These are phyloP conservation scores for Synodontis membranacea DNA, from an alignment of 2,113 vertebrate species.

Conservation along the genomic window DNA sequence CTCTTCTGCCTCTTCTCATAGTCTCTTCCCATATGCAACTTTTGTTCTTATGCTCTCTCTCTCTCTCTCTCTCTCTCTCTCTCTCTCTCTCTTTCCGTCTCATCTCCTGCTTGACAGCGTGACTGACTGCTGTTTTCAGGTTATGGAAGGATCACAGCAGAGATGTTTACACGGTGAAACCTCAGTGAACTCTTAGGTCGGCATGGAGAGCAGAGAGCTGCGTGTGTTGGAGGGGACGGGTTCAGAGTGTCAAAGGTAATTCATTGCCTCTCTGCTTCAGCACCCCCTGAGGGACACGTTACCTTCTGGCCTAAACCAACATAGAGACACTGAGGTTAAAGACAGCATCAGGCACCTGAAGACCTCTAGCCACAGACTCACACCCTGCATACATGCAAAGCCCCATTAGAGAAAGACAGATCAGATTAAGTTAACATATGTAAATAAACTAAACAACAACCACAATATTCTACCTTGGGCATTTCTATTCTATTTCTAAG, in stretches of 20 bases:
- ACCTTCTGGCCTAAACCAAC: constrained; percentile 45
- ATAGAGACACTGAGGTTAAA: constrained; percentile 46
- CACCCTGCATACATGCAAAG: constrained; percentile 13
- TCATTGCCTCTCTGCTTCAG: constrained; percentile 45
- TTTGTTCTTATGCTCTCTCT: constrained; percentile 4
- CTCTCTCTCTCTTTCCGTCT: constrained; percentile 10
- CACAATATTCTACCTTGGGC: background rate
- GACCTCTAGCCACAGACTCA: background rate
- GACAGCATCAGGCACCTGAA: constrained; percentile 7
- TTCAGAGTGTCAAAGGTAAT: constrained; percentile 46
- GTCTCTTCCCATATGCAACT: background rate
- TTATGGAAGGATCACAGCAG: constrained; percentile 35
- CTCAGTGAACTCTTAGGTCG: constrained; percentile 31
- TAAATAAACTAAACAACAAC: background rate
- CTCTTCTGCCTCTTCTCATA: background rate
- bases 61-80: background rate
- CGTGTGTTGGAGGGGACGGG: constrained; percentile 37
- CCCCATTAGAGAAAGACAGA: background rate
- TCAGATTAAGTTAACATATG: background rate
- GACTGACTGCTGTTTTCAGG: constrained; percentile 47
- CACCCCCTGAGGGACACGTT: constrained; percentile 51
- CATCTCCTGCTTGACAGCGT: constrained; percentile 46
- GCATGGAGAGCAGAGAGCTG: constrained; percentile 30
- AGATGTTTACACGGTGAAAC: constrained; percentile 44
- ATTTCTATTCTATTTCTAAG: background rate